Evolutionary conservation across 2,797 vertebrate species (phyloP).

Genomic region (Pterois miles): DNA sequence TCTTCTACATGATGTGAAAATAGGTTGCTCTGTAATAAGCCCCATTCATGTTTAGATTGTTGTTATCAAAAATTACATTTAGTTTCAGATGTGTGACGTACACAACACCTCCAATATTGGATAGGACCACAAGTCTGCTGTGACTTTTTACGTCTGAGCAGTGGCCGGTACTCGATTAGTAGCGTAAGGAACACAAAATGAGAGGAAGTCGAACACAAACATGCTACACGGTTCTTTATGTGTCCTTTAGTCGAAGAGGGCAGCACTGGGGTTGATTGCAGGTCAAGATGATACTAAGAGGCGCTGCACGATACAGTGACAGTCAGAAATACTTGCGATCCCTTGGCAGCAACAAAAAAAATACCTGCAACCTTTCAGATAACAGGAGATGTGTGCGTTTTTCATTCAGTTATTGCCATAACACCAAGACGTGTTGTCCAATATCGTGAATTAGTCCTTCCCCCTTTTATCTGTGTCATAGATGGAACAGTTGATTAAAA

Average conservation of each 20-base stretch:
- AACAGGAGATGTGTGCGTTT: conserved; percentile 8
- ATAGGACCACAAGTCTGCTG: conserved; percentile 17
- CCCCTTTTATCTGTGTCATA: conserved; percentile 49
- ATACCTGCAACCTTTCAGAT: conserved; percentile 17
- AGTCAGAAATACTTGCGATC: conserved; percentile 30
- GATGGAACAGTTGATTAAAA: conserved; percentile 60
- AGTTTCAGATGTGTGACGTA: conserved; percentile 13
- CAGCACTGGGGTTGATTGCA: conserved; percentile 32
- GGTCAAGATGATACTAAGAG: conserved; percentile 20
- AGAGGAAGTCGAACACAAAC: conserved; percentile 13
- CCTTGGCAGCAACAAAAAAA: neutral
- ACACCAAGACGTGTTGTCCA: conserved; percentile 31
- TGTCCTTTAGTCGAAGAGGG: conserved; percentile 18
- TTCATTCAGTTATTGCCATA: conserved; percentile 60
- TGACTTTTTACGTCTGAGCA: conserved; percentile 15
- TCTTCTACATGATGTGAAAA: neutral
- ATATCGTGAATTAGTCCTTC: conserved; percentile 38
- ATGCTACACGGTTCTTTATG: conserved; percentile 23
- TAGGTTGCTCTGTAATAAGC: neutral
- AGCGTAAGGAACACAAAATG: conserved; percentile 19
- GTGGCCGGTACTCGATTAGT: conserved; percentile 22
- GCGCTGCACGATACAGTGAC: neutral
- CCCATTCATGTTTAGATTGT: conserved; percentile 9
- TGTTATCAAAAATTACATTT: conserved; percentile 20
- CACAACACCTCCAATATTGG: conserved; percentile 19